Evolutionary conservation across 2,113 vertebrate genomes (phyloP).

Genomic region (Aphyosemion australe): DNA sequence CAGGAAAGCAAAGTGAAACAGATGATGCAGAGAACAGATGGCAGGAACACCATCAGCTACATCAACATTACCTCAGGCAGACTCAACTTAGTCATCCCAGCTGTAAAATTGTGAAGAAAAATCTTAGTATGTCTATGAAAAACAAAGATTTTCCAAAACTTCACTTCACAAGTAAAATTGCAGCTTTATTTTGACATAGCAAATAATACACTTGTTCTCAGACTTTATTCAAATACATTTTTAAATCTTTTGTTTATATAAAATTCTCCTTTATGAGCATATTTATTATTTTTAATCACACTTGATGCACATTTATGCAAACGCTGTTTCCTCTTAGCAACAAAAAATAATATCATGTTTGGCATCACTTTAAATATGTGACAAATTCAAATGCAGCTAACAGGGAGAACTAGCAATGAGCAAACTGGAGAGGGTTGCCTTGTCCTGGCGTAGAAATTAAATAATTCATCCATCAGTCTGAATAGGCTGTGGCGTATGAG

Average conservation of each 20-base stretch:
- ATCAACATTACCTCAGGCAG: background rate
- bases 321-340: slow-evolving; percentile 1
- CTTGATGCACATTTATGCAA: background rate
- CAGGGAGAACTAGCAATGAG: background rate
- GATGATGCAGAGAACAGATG: slow-evolving; percentile 31
- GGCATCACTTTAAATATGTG: background rate
- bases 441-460: slow-evolving; percentile 2
- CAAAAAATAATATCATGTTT: background rate
- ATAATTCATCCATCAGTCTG: background rate
- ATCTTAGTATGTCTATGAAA: too few species aligned
- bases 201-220: slow-evolving; percentile 34
- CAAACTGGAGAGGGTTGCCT: background rate
- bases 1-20: slow-evolving; percentile 23
- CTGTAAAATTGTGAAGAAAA: background rate
- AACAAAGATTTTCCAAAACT: background rate
- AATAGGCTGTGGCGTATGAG: background rate
- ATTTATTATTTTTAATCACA: background rate
- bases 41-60: background rate
- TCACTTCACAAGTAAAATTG: background rate
- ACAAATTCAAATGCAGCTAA: background rate
- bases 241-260: background rate
- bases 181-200: slow-evolving; percentile 43
- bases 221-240: slow-evolving; percentile 12
- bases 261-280: too few species aligned
- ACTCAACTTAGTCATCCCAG: background rate